Evolutionary conservation across 2,888 invertebrate genomes (phyloP).

Genomic region (Leptopilina syphax): DNA sequence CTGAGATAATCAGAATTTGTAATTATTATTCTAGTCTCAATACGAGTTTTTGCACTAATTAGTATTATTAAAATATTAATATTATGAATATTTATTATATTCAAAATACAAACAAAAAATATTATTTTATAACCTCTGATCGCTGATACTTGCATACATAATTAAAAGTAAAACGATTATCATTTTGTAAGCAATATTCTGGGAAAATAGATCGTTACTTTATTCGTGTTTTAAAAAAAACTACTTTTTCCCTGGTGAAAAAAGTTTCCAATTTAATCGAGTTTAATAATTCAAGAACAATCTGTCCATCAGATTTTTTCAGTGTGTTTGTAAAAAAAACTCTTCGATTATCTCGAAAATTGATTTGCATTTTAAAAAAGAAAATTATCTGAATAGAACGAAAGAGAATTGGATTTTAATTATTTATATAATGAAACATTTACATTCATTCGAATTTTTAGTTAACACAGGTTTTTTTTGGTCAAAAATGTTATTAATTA

Average conservation of each 20-base stretch:
- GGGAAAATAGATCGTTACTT: too few relatives aligned
- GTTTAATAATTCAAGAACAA: not conserved
- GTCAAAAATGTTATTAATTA: not conserved
- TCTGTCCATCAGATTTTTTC: not conserved
- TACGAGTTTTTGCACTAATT: too few relatives aligned
- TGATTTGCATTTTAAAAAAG: slow-evolving; percentile 26
- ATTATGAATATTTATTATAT: not conserved
- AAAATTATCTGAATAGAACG: too few relatives aligned
- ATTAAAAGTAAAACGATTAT: slow-evolving; percentile 42
- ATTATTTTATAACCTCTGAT: slow-evolving; percentile 43
- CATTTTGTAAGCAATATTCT: not conserved
- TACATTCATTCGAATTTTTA: not conserved
- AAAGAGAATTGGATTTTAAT: not conserved
- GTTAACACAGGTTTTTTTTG: too few relatives aligned
- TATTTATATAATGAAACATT: not conserved
- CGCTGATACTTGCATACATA: slow-evolving; percentile 15
- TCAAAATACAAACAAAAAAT: not conserved
- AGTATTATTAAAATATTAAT: too few relatives aligned
- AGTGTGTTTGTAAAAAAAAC: not conserved
- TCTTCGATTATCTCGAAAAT: slow-evolving; percentile 1
- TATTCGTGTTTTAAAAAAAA: not conserved
- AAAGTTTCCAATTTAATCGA: not conserved
- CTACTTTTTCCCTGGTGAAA: not conserved
- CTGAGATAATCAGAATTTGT: too few relatives aligned
- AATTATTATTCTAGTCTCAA: too few relatives aligned